Base-by-base conservation (phyloP, 2,797 vertebrate genomes). In the Sebastes itinus region DNA sequence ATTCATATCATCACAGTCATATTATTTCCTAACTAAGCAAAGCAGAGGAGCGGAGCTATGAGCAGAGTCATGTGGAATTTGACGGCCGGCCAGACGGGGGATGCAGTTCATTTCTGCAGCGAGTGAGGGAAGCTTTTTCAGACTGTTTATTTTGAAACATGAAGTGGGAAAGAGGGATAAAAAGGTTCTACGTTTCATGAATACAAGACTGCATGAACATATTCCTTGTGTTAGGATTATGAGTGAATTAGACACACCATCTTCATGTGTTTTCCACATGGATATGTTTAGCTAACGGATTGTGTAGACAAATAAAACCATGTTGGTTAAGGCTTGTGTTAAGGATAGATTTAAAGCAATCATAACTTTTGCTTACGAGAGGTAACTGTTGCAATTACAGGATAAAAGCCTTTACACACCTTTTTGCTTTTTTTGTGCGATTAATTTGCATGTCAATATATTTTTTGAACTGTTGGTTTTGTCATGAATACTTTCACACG, bases 91-190 rank as follows among this genome's bases (percentile, higher is more conserved):
- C 92, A 91, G 85, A 82, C 70, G 23, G 72, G 72, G 81, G 88
- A 89, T 77, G 71, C 77, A 61, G 63, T 85, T 93, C 72, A 94
- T 91, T 93, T 91, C 78, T 83, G 78, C 73, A 81, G 70, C 75
- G 86, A 91, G 71, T 83, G 83, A 86, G 46, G 79, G 61, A 86
- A 82, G 67, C 64, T 35, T 72, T 81, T 88, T 88, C 74, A 74
- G 32, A 88, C 42, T 69, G 73, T 89, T 92, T 88, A 86, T 85
- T 91, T 87, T 81, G 58, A 89, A 85, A 85, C 54, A 66, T 55
- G 35, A 84, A 77, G 46, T 74, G 60, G 35, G 61, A 81, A 83
- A 84, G 54, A 71, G 28, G 55, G 12, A 78, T 72, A 73, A 76
- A 79, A 22, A 73, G 72, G 49, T 82, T 80, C 32, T 33, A 46